phyloP scores from a whole-genome alignment of 2,113 vertebrate genomes.

The Tupaia tana region DNA sequence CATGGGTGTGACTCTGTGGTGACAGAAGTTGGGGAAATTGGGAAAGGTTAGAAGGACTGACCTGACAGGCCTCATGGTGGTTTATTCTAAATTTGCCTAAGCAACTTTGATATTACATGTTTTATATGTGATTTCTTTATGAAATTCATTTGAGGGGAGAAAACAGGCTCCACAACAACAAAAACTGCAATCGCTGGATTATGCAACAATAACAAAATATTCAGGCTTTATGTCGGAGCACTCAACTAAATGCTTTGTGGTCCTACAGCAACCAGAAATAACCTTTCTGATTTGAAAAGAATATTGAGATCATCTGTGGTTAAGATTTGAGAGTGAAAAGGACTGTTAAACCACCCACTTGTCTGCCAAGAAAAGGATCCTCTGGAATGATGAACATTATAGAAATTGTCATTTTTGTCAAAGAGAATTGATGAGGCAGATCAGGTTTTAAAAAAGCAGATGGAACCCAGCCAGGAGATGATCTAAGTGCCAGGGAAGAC shows the following conservation, averaged over 20 bases:
- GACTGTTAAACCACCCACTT: conserved; percentile 29
- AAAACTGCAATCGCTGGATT: conserved; percentile 32
- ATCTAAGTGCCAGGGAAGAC: background rate
- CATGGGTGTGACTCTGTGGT: background rate
- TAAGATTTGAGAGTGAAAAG: conserved; percentile 32
- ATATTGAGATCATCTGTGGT: background rate
- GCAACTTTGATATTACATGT: background rate
- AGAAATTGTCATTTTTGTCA: conserved; percentile 57
- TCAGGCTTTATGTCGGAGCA: background rate
- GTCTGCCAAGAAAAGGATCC: conserved; percentile 47
- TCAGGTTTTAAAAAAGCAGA: background rate
- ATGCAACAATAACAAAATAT: conserved; percentile 37
- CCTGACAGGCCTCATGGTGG: background rate
- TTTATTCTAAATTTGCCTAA: conserved; percentile 42
- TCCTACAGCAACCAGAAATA: background rate
- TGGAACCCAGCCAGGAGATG: background rate
- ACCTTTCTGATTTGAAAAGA: conserved; percentile 11
- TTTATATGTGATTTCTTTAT: conserved; percentile 25
- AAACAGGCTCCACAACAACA: background rate
- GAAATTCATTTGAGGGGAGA: background rate
- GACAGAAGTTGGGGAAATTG: background rate
- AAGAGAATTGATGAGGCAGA: background rate
- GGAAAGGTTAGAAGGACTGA: background rate
- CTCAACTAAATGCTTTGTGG: background rate
- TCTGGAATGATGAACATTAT: conserved; percentile 17